Conservation (phyloP, 2,113 vertebrate genomes). For the Cairina moschata region DNA sequence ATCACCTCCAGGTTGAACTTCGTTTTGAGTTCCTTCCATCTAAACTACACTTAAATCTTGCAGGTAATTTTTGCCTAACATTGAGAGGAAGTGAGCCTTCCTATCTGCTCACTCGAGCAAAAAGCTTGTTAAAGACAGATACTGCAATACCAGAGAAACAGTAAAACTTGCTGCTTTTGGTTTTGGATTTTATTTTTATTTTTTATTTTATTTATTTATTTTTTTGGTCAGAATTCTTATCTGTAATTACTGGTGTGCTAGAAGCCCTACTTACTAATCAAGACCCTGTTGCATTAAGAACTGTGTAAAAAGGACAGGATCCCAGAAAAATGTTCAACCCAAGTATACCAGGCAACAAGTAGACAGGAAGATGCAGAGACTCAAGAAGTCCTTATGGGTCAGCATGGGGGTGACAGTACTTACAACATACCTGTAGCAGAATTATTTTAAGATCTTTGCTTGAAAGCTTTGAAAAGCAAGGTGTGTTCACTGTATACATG, state of each 20-base stretch:
- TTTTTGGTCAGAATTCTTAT: neutral
- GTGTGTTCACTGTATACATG: accelerated
- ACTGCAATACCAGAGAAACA: neutral
- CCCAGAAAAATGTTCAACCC: neutral
- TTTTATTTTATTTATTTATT: too few relatives aligned
- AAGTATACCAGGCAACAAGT: neutral
- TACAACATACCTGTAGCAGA: neutral
- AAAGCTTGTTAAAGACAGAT: neutral
- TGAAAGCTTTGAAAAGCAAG: constrained; percentile 6
- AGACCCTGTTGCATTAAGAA: neutral
- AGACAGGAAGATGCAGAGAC: neutral
- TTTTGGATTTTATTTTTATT: too few relatives aligned
- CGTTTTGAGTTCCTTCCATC: neutral
- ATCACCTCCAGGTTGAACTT: neutral
- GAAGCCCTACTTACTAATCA: neutral
- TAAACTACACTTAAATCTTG: neutral
- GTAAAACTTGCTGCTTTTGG: neutral
- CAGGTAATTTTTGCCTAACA: neutral
- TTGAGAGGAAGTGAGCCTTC: neutral
- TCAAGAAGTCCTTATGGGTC: neutral
- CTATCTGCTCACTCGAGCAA: neutral
- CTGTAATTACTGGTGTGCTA: neutral
- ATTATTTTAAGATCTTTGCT: neutral
- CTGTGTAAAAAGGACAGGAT: neutral
- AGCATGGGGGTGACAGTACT: neutral